Evolutionary conservation across 2,797 vertebrate species (phyloP).

Genomic region (Hippoglossus hippoglossus): DNA sequence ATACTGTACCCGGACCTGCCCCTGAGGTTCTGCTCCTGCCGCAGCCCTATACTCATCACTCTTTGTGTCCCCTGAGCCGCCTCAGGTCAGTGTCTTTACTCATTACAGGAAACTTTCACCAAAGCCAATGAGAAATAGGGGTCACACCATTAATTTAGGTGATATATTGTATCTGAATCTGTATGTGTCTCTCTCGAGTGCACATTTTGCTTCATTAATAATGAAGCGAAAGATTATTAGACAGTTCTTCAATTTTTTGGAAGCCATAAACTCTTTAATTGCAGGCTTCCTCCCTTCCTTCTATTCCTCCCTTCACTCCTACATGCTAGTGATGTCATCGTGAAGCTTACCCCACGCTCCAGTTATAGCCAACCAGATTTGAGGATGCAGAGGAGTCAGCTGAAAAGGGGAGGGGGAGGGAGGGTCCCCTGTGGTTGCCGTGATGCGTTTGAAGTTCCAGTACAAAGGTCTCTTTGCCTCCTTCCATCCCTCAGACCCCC

Average conservation of each 20-base stretch:
- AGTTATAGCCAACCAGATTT: constrained; percentile 54
- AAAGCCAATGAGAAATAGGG: neutral
- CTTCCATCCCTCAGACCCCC: too few species aligned
- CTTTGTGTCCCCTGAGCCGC: too few species aligned
- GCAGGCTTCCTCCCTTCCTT: too few species aligned
- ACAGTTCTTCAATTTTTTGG: neutral
- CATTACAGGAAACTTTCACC: constrained; percentile 1
- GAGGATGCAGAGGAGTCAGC: constrained; percentile 26
- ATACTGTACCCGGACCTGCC: too few species aligned
- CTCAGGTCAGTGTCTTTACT: constrained; percentile 7
- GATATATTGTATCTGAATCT: neutral
- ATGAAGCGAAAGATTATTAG: neutral
- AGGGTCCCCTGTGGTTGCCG: constrained; percentile 59
- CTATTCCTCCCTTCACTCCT: too few species aligned
- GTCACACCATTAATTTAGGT: too few species aligned
- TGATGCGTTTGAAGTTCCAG: constrained; percentile 77
- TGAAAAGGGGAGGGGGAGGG: constrained; percentile 16
- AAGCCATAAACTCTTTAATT: neutral
- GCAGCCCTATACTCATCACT: too few species aligned
- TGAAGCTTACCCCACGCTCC: constrained; percentile 30
- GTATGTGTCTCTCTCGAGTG: neutral
- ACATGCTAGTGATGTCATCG: constrained; percentile 45
- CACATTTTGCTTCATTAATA: too few species aligned
- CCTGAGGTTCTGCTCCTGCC: too few species aligned
- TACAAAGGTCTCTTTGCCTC: constrained; percentile 65